These are phyloP conservation scores for Drosophila neutralis DNA, from an alignment of 2,888 invertebrate genomes.

Conservation along the genomic window DNA sequence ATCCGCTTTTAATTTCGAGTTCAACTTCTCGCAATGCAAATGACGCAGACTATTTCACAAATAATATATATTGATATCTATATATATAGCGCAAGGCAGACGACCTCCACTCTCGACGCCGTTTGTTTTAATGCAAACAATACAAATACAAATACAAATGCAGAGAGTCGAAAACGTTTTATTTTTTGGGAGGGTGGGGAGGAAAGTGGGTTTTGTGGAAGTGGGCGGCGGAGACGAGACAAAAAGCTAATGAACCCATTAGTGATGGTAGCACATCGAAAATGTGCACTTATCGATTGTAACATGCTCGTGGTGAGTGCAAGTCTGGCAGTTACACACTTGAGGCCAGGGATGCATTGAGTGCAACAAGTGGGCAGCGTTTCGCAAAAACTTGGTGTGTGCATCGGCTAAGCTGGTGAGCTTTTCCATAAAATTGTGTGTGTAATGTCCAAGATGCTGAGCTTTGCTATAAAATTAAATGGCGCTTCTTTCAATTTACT, in stretches of 20 bases:
- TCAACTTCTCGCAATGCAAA: conserved; percentile 11
- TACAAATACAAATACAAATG: conserved; percentile 52
- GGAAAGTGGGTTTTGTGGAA: conserved; percentile 41
- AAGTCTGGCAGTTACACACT: neutral
- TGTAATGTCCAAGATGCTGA: neutral
- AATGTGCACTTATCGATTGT: conserved; percentile 24
- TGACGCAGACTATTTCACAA: conserved; percentile 58
- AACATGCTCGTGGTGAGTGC: neutral
- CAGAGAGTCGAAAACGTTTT: conserved; percentile 45
- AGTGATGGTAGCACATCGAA: conserved; percentile 41
- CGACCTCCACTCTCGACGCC: conserved; percentile 59
- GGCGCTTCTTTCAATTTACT: neutral
- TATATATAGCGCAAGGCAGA: conserved; percentile 49
- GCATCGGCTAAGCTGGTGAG: neutral
- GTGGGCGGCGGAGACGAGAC: conserved; percentile 46
- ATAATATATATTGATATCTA: conserved; percentile 12
- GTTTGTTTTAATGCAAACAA: conserved; percentile 69
- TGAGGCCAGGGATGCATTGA: conserved; percentile 20
- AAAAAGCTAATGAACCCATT: conserved; percentile 68
- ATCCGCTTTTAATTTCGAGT: conserved; percentile 4
- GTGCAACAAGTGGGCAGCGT: conserved; percentile 29
- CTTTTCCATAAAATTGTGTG: neutral
- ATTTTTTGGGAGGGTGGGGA: conserved; percentile 46
- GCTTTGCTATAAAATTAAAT: neutral
- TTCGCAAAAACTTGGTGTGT: conserved; percentile 6